Percentiles rank a stretch among this genome's conserved stretches.
These are phyloP conservation scores for Malacoctenus gilli DNA, from an alignment of 2,797 vertebrate species.

Conservation along the genomic window DNA sequence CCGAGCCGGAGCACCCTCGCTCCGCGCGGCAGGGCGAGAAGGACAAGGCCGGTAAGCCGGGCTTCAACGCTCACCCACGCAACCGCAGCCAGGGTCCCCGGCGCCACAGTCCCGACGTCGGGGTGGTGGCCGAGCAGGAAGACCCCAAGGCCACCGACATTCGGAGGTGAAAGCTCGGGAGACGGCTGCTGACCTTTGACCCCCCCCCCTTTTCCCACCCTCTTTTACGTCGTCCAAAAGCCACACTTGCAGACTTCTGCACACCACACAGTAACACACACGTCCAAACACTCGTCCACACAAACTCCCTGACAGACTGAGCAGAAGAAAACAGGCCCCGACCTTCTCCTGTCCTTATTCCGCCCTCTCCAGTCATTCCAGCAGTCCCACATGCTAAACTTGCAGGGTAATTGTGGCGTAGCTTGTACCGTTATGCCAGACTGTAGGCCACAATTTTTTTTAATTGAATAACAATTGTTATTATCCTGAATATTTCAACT, in stretches of 20 bases:
- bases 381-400: constrained; percentile 89
- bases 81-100: constrained; percentile 81
- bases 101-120: constrained; percentile 81
- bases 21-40: constrained; percentile 80
- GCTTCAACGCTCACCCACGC: constrained; percentile 78
- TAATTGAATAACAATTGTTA: constrained; percentile 71
- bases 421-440: constrained; percentile 86
- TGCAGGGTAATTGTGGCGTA: constrained; percentile 89
- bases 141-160: constrained; percentile 89
- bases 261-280: constrained; percentile 38
- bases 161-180: constrained; percentile 90
- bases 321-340: constrained; percentile 68
- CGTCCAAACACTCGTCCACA: constrained; percentile 36
- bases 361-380: constrained; percentile 93
- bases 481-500: constrained; percentile 75
- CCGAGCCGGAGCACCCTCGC: constrained; percentile 79
- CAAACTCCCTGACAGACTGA: constrained; percentile 74
- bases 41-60: constrained; percentile 86
- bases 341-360: constrained; percentile 77
- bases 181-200: constrained; percentile 39
- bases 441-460: constrained; percentile 71
- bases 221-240: constrained; percentile 54
- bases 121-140: constrained; percentile 86
- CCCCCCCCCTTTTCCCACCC: too few species aligned
- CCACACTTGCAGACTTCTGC: constrained; percentile 63